These are phyloP conservation scores for Zaprionus nigranus DNA, from an alignment of 1,140 invertebrate species.

Conservation along the genomic window DNA sequence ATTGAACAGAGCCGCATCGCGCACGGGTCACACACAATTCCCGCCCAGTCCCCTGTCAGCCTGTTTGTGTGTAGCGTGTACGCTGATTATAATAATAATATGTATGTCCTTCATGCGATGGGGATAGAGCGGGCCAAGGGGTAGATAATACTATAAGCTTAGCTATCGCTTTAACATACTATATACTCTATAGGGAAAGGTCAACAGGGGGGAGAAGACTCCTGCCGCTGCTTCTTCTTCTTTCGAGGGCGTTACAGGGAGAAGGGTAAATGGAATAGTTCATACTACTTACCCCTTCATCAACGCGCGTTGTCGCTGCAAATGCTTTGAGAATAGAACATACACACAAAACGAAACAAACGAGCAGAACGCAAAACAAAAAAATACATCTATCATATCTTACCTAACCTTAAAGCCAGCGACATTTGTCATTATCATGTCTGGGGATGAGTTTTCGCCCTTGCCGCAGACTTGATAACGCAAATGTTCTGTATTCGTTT, in stretches of 20 bases:
- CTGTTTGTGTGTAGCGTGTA: conserved; percentile 14
- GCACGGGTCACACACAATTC: conserved; percentile 72
- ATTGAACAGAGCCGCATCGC: conserved; percentile 72
- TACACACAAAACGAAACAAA: conserved; percentile 51
- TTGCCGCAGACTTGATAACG: conserved; percentile 62
- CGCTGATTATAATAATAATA: conserved; percentile 16
- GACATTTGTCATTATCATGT: conserved; percentile 60
- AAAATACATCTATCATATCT: conserved; percentile 63
- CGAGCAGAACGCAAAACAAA: conserved; percentile 49
- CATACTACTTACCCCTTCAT: conserved; percentile 61
- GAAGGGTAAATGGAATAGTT: conserved; percentile 3
- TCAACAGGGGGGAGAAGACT: background rate
- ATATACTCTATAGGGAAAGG: conserved; percentile 10
- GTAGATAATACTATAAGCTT: conserved; percentile 5
- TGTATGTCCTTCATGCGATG: conserved; percentile 9
- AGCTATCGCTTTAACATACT: background rate
- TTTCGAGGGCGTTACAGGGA: background rate
- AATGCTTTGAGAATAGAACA: conserved; percentile 45
- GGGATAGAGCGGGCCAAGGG: background rate
- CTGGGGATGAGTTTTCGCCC: conserved; percentile 41
- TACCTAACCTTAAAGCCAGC: conserved; percentile 63
- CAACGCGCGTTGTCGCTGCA: conserved; percentile 56
- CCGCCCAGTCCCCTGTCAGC: conserved; percentile 30
- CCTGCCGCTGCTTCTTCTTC: background rate
- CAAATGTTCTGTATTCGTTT: conserved; percentile 41